Base-by-base conservation (phyloP, 2,888 invertebrate genomes). In the Luperina testacea region DNA sequence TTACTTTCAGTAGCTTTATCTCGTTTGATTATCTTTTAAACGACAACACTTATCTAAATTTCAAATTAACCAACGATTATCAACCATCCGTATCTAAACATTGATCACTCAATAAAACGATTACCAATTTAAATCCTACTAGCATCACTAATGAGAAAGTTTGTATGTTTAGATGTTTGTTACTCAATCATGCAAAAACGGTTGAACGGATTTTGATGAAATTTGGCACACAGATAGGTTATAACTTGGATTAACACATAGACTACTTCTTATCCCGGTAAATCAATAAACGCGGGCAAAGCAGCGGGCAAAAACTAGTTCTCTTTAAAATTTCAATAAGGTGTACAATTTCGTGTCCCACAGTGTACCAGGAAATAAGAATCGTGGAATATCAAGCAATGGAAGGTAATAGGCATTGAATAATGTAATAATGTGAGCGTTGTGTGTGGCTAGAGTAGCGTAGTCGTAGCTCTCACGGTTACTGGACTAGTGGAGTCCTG, bases 321-420 rank as follows among this genome's bases (percentile, higher is more conserved):
- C 8, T 15, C 24, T 11, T 20, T 20, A n/a, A 42, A 42, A 64
- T 73, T 0, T 11, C 20, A 64, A 68, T 59, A 27, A 53, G n/a
- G 81, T 82, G 75, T 82, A 76, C 84, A 72, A 76, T 90, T 85
- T 86, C 71, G 64, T 80, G 88, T 74, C 80, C 72, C 70, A 72
- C 82, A 82, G 82, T 84, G 78, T 86, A 86, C 80, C 81, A 83
- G 90, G 90, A 88, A 88, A 85, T 82, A 77, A 85, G 87, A 88
- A 86, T 90, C 91, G 91, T 91, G 92, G 92, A 88, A 89, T 92
- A 92, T 69, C 87, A 89, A 91, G 80, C 75, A 27, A 27, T 68
- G 42, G 72, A 77, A 84, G 78, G 82, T 77, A 84, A 83, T 84
- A 85, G 48, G 85, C 81, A 81, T 75, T 90, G 92, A 90, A 91